A percentile compares a stretch with the other conserved stretches of the same genome.
These are phyloP conservation scores for Polydrusus tereticollis DNA, from an alignment of 2,888 invertebrate genomes.

Conservation along the genomic window DNA sequence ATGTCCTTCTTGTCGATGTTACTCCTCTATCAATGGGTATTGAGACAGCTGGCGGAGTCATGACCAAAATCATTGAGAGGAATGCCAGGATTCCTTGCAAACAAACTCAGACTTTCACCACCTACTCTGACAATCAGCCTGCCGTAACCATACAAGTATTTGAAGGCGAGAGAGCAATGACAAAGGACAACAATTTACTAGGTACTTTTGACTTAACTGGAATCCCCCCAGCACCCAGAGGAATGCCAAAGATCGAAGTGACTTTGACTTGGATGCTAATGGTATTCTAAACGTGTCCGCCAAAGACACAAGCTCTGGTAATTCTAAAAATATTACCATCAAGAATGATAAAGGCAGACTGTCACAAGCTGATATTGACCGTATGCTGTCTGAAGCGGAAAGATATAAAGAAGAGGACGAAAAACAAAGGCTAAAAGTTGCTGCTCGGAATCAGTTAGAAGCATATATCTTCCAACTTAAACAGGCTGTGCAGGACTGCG, in stretches of 20 bases:
- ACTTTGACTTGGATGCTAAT: slow-evolving; percentile 81
- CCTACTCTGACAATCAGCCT: slow-evolving; percentile 77
- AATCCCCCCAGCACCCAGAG: slow-evolving; percentile 78
- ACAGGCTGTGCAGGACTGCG: slow-evolving; percentile 75
- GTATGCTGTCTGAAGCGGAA: slow-evolving; percentile 35
- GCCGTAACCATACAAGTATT: slow-evolving; percentile 73
- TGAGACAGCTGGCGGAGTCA: slow-evolving; percentile 85
- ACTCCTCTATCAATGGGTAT: slow-evolving; percentile 79
- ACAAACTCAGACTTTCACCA: slow-evolving; percentile 72
- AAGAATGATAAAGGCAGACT: slow-evolving; percentile 70
- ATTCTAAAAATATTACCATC: slow-evolving; percentile 81
- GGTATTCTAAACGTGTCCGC: slow-evolving; percentile 75
- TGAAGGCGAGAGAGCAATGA: slow-evolving; percentile 85
- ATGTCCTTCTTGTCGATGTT: slow-evolving; percentile 78
- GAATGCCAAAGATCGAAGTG: slow-evolving; percentile 78
- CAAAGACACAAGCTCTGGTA: slow-evolving; percentile 73
- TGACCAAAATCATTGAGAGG: slow-evolving; percentile 74
- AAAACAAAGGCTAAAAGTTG: slow-evolving; percentile 75
- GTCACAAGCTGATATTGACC: slow-evolving; percentile 33
- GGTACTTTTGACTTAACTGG: slow-evolving; percentile 77
- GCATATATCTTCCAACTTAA: slow-evolving; percentile 77
- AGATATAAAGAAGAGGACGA: slow-evolving; percentile 68
- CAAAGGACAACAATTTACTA: slow-evolving; percentile 80
- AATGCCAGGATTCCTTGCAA: slow-evolving; percentile 71
- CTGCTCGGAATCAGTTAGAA: slow-evolving; percentile 80